Evolutionary conservation across 2,888 invertebrate genomes (phyloP).

Genomic region (Adelphocoris suturalis): DNA sequence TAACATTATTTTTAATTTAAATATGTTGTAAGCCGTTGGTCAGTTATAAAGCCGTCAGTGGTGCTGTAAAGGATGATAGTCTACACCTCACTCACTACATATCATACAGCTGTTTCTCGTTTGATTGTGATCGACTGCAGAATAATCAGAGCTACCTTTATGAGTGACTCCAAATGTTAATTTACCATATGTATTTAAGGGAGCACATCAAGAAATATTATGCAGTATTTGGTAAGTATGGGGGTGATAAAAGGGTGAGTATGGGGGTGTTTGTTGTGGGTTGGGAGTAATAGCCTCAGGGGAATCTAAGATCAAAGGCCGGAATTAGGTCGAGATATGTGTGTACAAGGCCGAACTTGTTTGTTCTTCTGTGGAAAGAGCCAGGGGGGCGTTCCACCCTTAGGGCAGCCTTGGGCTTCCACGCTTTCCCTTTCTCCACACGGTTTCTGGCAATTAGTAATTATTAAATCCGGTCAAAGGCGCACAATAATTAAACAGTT

Average conservation of each 20-base stretch:
- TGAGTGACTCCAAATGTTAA: constrained; percentile 34
- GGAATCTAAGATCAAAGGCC: constrained; percentile 64
- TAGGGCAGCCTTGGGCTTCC: constrained; percentile 35
- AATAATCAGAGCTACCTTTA: neutral
- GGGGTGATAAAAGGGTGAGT: constrained; percentile 57
- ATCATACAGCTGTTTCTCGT: no score
- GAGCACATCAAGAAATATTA: constrained; percentile 42
- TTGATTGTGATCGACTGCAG: no score
- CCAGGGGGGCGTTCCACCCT: constrained; percentile 1
- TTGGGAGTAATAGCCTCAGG: constrained; percentile 67
- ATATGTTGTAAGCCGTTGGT: no score
- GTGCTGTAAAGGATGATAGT: no score
- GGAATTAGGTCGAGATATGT: constrained; percentile 69
- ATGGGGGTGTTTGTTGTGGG: constrained; percentile 68
- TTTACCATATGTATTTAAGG: constrained; percentile 25
- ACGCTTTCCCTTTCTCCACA: constrained; percentile 39
- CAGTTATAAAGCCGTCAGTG: no score
- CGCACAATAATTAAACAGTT: constrained; percentile 74
- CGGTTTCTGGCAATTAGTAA: constrained; percentile 73
- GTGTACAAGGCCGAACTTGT: constrained; percentile 67
- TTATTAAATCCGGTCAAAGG: constrained; percentile 75
- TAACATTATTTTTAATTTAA: no score
- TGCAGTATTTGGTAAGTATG: constrained; percentile 8
- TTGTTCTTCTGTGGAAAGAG: constrained; percentile 39
- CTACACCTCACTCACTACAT: no score